Evolutionary conservation across 2,797 vertebrate species (phyloP).

Genomic region (Cryptoprocta ferox): DNA sequence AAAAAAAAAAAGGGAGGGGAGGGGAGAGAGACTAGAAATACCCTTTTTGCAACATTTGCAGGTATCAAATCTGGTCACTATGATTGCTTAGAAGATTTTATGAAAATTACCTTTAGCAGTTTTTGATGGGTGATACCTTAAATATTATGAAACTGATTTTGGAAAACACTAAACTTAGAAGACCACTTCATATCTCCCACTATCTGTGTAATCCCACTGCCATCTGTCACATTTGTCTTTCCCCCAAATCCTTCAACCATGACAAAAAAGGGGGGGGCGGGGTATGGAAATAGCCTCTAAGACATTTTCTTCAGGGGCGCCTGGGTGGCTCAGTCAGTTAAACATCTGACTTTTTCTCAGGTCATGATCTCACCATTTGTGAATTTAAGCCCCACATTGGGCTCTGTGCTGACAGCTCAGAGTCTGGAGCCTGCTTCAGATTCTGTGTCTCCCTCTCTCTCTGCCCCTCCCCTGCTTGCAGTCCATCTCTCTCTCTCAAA

Average conservation of each 20-base stretch:
- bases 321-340: no score
- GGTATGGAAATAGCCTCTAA: neutral
- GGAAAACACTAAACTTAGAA: slow-evolving; percentile 18
- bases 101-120: neutral
- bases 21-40: neutral
- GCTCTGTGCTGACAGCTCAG: no score
- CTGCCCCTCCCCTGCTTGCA: no score
- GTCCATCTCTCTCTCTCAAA: no score
- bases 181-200: neutral
- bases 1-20: neutral
- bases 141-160: slow-evolving; percentile 7
- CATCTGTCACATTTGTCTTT: neutral
- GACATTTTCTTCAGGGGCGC: neutral
- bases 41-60: neutral
- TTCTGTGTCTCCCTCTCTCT: no score
- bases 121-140: neutral
- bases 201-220: neutral
- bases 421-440: no score
- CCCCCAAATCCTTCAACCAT: neutral
- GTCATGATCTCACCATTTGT: no score
- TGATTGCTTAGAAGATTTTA: neutral
- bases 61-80: neutral
- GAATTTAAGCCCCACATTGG: no score
- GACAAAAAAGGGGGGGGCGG: neutral
- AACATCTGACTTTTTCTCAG: no score